These are phyloP conservation scores for Turnix velox DNA, from an alignment of 2,113 vertebrate species.

Conservation along the genomic window DNA sequence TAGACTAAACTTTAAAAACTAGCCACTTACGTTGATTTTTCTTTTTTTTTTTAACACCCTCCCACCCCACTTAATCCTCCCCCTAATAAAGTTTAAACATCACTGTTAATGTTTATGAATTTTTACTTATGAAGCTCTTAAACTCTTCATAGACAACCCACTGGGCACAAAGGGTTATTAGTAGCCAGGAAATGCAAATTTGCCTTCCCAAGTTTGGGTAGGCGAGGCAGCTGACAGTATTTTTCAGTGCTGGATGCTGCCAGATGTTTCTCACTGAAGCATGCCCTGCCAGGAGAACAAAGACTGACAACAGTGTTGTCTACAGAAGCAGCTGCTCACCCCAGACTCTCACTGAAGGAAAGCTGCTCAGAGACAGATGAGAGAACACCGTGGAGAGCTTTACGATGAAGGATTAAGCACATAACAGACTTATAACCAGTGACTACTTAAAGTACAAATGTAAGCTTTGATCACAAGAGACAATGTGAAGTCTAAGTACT, in stretches of 20 bases:
- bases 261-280: conserved; percentile 59
- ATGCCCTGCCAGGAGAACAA: conserved; percentile 46
- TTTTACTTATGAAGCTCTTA: conserved; percentile 57
- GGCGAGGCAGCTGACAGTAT: conserved; percentile 48
- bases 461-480: conserved; percentile 8
- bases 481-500: neutral
- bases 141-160: conserved; percentile 2
- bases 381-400: conserved; percentile 24
- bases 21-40: conserved; percentile 54
- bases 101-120: conserved; percentile 52
- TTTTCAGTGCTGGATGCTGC: conserved; percentile 50
- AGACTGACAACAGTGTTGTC: conserved; percentile 59
- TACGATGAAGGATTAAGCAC: neutral
- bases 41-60: too few relatives aligned
- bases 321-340: conserved; percentile 46
- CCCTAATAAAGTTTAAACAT: conserved; percentile 62
- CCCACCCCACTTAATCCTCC: neutral
- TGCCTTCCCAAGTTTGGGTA: conserved; percentile 47
- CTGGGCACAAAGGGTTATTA: conserved; percentile 8
- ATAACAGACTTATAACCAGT: neutral
- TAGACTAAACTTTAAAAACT: conserved; percentile 63
- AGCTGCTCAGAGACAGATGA: conserved; percentile 53
- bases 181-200: conserved; percentile 43
- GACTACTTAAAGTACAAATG: neutral
- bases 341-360: conserved; percentile 35